Evolutionary conservation across 2,113 vertebrate species (phyloP).

Genomic region (Polypterus senegalus): DNA sequence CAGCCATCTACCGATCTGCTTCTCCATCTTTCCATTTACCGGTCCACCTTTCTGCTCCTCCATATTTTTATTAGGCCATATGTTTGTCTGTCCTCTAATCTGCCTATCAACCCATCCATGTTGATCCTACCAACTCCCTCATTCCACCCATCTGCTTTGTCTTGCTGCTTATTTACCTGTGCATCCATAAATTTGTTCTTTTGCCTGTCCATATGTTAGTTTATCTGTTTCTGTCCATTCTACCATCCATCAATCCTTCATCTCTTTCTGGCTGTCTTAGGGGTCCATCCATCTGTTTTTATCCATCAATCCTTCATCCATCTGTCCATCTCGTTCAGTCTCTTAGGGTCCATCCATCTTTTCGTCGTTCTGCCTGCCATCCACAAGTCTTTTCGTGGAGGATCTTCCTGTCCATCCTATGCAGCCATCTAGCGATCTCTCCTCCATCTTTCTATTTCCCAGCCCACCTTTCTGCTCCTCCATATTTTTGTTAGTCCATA

Average conservation of each 20-base stretch:
- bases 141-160: neutral
- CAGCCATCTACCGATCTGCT: too few relatives aligned
- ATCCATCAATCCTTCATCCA: slow-evolving; percentile 8
- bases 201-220: too few relatives aligned
- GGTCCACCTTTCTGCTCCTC: slow-evolving; percentile 42
- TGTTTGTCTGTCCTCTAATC: slow-evolving; percentile 44
- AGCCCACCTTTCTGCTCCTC: slow-evolving; percentile 42
- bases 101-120: neutral
- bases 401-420: too few relatives aligned
- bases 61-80: slow-evolving; percentile 16
- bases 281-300: slow-evolving; percentile 25
- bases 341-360: too few relatives aligned
- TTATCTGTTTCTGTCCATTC: slow-evolving; percentile 19
- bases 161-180: too few relatives aligned
- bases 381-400: too few relatives aligned
- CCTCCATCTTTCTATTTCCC: neutral
- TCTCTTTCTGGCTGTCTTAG: slow-evolving; percentile 31
- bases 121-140: slow-evolving; percentile 11
- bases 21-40: neutral
- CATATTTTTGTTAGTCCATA: slow-evolving; percentile 16
- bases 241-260: slow-evolving; percentile 10
- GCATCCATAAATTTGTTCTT: too few relatives aligned
- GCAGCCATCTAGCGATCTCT: neutral
- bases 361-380: too few relatives aligned
- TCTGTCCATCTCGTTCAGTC: neutral